These are phyloP conservation scores for Podarcis cretensis DNA, from an alignment of 2,113 vertebrate species.

Conservation along the genomic window DNA sequence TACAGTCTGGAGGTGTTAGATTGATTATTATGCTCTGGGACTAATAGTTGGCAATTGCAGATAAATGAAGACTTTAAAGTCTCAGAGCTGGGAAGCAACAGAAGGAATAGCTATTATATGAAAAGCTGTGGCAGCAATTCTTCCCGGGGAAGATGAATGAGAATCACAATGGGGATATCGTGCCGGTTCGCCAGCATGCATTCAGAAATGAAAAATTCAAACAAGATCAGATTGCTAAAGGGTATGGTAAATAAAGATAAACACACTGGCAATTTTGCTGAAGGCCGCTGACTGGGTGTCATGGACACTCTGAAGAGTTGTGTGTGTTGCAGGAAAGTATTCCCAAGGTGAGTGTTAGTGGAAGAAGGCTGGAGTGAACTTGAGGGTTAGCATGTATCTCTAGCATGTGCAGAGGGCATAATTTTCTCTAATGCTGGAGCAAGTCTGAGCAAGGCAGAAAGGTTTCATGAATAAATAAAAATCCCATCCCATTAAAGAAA, in stretches of 20 bases:
- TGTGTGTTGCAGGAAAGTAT: slow-evolving; percentile 30
- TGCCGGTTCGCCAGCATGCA: slow-evolving; percentile 50
- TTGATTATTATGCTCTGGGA: slow-evolving; percentile 51
- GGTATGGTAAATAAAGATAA: slow-evolving; percentile 55
- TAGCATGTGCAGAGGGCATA: not conserved
- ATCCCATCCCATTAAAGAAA: not conserved
- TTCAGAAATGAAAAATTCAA: slow-evolving; percentile 60
- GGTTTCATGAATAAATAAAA: not conserved
- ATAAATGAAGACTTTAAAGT: slow-evolving; percentile 40
- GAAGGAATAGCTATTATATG: slow-evolving; percentile 53
- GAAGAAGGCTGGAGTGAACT: slow-evolving; percentile 18
- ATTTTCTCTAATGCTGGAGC: not conserved
- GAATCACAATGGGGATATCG: slow-evolving; percentile 33
- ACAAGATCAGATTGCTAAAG: slow-evolving; percentile 57
- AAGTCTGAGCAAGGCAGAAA: rapidly evolving
- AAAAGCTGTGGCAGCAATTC: slow-evolving; percentile 34
- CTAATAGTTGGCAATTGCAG: slow-evolving; percentile 55
- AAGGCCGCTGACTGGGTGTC: slow-evolving; percentile 32
- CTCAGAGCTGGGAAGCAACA: slow-evolving; percentile 43
- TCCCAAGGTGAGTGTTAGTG: not conserved
- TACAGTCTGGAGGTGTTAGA: slow-evolving; percentile 20
- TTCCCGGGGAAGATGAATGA: slow-evolving; percentile 49
- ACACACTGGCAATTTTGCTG: slow-evolving; percentile 30
- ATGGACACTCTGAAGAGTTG: slow-evolving; percentile 34
- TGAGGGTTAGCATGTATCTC: not conserved